Evolutionary conservation across 2,888 invertebrate genomes (phyloP).

Genomic region (Standfussiana lucernea): DNA sequence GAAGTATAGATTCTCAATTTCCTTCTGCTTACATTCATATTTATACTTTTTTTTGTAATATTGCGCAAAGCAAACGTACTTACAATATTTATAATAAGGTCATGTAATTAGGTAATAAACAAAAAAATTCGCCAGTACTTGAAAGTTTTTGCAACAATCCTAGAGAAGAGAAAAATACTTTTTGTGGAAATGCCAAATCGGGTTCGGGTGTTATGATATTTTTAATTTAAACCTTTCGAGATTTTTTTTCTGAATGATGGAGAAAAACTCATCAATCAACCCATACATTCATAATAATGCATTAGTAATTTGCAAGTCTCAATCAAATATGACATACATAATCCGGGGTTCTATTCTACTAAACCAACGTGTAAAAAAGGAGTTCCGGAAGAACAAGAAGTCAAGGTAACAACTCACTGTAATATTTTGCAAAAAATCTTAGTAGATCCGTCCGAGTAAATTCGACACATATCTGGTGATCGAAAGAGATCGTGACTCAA

Average conservation of each 20-base stretch:
- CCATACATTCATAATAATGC: not conserved
- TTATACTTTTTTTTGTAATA: not conserved
- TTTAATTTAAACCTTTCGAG: not conserved
- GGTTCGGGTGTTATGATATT: not conserved
- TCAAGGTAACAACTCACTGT: conserved; percentile 59
- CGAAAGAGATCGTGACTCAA: conserved; percentile 79
- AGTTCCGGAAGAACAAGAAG: conserved; percentile 45
- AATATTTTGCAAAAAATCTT: conserved; percentile 36
- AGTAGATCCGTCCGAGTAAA: conserved; percentile 47
- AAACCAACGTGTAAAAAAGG: not conserved
- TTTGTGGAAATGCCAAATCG: not conserved
- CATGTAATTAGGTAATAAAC: not conserved
- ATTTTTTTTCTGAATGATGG: not conserved
- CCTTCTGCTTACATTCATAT: conserved; percentile 15
- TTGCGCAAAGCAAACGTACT: not conserved
- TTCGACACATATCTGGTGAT: conserved; percentile 72
- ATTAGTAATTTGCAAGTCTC: not conserved
- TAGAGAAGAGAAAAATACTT: not conserved
- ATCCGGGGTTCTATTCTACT: not conserved
- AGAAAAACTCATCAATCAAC: not conserved
- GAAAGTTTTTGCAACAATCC: not conserved
- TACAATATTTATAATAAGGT: not conserved
- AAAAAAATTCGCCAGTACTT: not conserved
- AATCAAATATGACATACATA: not conserved
- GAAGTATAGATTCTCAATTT: conserved; percentile 17